Base-by-base conservation (phyloP, 2,888 invertebrate genomes). In the Allygus modestus region DNA sequence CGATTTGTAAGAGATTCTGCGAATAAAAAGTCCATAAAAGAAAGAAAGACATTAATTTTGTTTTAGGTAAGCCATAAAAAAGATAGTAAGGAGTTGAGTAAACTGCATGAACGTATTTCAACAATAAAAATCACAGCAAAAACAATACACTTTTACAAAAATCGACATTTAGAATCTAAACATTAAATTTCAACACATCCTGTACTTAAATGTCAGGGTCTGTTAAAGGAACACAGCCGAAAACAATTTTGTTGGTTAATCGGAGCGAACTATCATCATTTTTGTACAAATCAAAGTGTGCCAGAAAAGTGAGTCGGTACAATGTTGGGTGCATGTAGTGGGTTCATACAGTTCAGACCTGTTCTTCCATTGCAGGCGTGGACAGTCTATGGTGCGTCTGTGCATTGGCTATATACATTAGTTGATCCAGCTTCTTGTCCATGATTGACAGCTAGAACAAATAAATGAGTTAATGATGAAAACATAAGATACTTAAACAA, bases 351-450 rank as follows among this genome's bases (percentile, higher is more conserved):
- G 61, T 85, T 87, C 87, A 88, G 82, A 88, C 88, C 86, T 88
- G 88, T 85, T 88, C 88, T 87, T 88, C 88, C 58, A 88, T 84
- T 26, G 88, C 86, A 91, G 89, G 81, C 91, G 90, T 88, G 91
- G 91, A 88, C 92, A 92, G 88, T 92, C 92, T 81, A 88, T 92
- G 93, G 90, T 92, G 92, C 86, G 92, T 91, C 87, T 94, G 89
- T 65, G 92, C 91, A 88, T 93, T 93, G 85, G 94, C 90, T 75
- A 94, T 91, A 88, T 92, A 92, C 71, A 93, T 90, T 83, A 93
- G 90, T 87, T 93, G 92, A 88, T 94, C 94, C 87, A 94, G 87
- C 89, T 94, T 94, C 89, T 93, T 93, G 88, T 94, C 94, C 91
- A 94, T 92, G 84, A 92, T 90, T 83, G 91, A 91, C 87, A 94